Percentiles rank a stretch among this genome's conserved stretches.
Evolutionary conservation across 2,888 invertebrate species (phyloP).

Genomic region (Elegia similella): DNA sequence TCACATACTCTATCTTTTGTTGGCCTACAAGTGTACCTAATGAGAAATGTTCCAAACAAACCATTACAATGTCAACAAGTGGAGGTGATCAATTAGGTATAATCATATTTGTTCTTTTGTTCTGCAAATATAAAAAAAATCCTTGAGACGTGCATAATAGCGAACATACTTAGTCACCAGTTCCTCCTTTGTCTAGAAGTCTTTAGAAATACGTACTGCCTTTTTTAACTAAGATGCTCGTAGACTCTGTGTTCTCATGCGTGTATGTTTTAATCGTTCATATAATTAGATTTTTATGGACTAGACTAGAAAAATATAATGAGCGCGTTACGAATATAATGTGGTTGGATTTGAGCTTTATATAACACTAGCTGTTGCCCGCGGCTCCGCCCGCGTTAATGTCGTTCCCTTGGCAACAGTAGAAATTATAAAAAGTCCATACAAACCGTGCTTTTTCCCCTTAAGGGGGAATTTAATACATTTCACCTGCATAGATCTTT

Average conservation of each 20-base stretch:
- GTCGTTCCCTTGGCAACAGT: too few species aligned
- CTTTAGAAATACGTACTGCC: background rate
- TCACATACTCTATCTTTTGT: too few species aligned
- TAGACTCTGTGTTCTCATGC: background rate
- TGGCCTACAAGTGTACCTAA: too few species aligned
- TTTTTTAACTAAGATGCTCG: background rate
- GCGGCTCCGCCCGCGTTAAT: too few species aligned
- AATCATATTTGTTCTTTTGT: conserved; percentile 9
- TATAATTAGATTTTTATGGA: background rate
- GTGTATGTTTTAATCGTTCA: background rate
- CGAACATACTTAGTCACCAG: background rate
- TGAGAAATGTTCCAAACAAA: too few species aligned
- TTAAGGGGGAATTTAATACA: too few species aligned
- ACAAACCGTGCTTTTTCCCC: too few species aligned
- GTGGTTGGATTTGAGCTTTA: too few species aligned
- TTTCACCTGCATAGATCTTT: too few species aligned
- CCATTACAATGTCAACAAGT: background rate
- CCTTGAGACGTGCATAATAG: conserved; percentile 1
- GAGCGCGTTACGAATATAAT: too few species aligned
- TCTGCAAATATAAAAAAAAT: conserved; percentile 6
- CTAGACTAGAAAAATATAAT: background rate
- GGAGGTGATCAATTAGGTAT: conserved; percentile 7
- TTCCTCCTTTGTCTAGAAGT: background rate
- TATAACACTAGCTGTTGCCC: too few species aligned
- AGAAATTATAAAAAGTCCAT: too few species aligned